Conservation (phyloP, 2,113 vertebrate genomes). For the Lathamus discolor region DNA sequence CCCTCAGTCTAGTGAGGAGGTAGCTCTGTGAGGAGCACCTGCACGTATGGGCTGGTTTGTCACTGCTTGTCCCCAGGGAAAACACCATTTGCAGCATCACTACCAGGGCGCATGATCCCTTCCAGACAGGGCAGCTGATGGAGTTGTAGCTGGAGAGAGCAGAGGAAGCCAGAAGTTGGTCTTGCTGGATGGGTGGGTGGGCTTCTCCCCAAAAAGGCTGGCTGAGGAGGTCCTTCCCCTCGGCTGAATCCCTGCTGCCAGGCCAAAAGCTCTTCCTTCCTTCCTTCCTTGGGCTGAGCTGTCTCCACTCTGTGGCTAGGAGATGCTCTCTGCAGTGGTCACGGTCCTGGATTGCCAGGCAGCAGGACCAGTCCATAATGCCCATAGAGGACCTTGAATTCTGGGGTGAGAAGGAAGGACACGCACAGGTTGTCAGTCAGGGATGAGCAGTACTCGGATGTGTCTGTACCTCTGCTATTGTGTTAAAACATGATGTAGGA, state of each 20-base stretch:
- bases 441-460: accelerated
- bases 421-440: not conserved
- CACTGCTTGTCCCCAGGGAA: not conserved
- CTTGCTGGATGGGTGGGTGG: not conserved
- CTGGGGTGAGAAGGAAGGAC: not conserved
- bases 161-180: not conserved
- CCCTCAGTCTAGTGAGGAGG: not conserved
- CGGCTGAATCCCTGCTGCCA: not conserved
- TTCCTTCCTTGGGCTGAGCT: not conserved
- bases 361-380: not conserved
- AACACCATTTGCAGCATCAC: not conserved
- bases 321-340: not conserved
- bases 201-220: not conserved
- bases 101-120: not conserved
- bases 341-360: not conserved
- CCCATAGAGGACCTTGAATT: not conserved
- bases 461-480: not conserved
- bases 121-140: not conserved
- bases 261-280: not conserved
- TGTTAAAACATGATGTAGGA: not conserved
- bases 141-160: not conserved
- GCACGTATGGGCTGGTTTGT: not conserved
- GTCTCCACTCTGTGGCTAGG: not conserved
- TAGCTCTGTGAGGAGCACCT: not conserved
- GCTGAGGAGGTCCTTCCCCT: not conserved